A percentile compares a stretch with the other conserved stretches of the same genome.
Evolutionary conservation across 2,888 invertebrate genomes (phyloP).

Genomic region (Cosmorhoe ocellata): DNA sequence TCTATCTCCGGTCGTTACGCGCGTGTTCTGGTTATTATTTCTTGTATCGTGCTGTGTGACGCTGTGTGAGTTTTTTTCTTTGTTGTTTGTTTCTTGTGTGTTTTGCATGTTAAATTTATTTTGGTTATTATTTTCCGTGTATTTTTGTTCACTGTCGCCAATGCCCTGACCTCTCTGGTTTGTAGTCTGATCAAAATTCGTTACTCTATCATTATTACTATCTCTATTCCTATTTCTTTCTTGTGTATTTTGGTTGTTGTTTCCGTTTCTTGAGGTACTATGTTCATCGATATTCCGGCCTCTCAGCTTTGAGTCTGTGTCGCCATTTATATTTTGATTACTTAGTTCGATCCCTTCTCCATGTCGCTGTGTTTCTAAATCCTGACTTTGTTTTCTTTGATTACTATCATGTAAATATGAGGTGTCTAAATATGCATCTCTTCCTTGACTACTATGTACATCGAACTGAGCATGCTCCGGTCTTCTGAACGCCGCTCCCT

Average conservation of each 20-base stretch:
- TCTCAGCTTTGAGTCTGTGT: background rate
- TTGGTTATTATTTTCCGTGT: background rate
- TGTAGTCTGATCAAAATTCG: background rate
- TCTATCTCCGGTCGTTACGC: background rate
- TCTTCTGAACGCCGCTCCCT: constrained; percentile 19
- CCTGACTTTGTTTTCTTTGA: background rate
- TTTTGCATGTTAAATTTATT: background rate
- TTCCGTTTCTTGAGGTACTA: no score
- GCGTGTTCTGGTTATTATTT: background rate
- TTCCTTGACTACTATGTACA: constrained; percentile 15
- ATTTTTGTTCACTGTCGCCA: background rate
- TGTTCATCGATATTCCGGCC: background rate
- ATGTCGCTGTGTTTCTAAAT: background rate
- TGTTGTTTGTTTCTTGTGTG: background rate
- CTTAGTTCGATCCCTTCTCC: background rate
- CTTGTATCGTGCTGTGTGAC: background rate
- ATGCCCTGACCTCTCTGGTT: background rate
- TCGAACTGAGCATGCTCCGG: background rate
- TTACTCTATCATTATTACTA: background rate
- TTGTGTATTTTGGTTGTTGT: background rate
- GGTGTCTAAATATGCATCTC: background rate
- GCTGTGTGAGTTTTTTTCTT: background rate
- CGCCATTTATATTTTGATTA: background rate
- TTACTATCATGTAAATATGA: background rate
- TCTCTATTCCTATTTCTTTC: background rate